Evolutionary conservation across 2,113 vertebrate genomes (phyloP).

Genomic region (Ovibos moschatus): DNA sequence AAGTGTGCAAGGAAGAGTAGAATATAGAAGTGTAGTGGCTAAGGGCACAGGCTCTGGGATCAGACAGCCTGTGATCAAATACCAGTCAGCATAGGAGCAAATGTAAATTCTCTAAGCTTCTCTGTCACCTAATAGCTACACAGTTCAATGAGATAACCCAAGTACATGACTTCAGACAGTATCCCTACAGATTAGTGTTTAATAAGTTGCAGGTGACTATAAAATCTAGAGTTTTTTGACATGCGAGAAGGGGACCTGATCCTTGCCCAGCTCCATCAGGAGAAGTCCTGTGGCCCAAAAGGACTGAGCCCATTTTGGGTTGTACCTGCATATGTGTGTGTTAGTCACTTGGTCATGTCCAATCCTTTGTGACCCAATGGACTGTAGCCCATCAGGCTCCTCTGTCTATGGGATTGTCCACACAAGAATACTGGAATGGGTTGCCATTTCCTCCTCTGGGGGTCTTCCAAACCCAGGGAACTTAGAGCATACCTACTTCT

Average conservation of each 20-base stretch:
- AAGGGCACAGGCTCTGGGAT: neutral
- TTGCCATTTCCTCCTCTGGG: neutral
- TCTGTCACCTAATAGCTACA: neutral
- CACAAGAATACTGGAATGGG: neutral
- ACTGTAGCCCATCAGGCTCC: neutral
- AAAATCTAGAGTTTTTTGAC: neutral
- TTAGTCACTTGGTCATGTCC: neutral
- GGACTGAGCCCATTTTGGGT: neutral
- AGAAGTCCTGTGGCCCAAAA: neutral
- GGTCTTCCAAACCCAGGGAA: neutral
- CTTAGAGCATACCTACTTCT: slow-evolving; percentile 14
- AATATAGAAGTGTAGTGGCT: neutral
- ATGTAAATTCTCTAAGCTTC: slow-evolving; percentile 24
- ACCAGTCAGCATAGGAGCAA: neutral
- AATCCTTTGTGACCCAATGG: neutral
- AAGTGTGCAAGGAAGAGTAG: neutral
- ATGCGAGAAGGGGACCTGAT: neutral
- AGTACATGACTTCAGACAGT: neutral
- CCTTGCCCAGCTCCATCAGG: neutral
- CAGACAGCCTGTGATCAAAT: slow-evolving; percentile 6
- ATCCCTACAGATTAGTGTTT: neutral
- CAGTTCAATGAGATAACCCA: neutral
- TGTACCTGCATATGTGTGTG: neutral
- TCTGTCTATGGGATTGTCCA: neutral
- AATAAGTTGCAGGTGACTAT: neutral